Evolutionary conservation across 2,888 invertebrate species (phyloP), one percentile per base, ranked within the genome.

Genomic region (Pandemis cinnamomeana): DNA sequence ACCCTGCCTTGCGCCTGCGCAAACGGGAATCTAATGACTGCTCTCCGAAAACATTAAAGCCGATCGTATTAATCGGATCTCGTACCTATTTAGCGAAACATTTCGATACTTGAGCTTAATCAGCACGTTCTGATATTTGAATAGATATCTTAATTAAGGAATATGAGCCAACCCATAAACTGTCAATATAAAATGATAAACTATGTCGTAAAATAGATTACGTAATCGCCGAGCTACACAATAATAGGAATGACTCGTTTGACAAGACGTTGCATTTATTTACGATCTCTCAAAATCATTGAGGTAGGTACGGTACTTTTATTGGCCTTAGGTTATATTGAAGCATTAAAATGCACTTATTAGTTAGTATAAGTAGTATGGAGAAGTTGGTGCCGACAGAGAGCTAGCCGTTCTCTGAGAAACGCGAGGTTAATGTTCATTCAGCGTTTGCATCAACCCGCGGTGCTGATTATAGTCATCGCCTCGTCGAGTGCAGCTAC

Each of bases 381-480:
- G 66, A 73, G 61, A 71, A 70, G 61, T 62, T 67, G 44, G 10
- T 58, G 27, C 62, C 13, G 74, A 78, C 79, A 86, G 81, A 83
- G 81, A 80, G 80, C 82, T 80, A 82, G 79, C 79, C 78, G 82
- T 84, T 86, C 84, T 83, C 81, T 80, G 76, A 86, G 88, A 85
- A 86, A 84, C 87, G 85, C 85, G 83, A 81, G 78, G 82, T 84
- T 87, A 90, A 89, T 89, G 86, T 84, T 83, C 85, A 88, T 89
- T 89, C 87, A 86, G 84, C 81, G 86, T 86, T 89, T 87, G 83
- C 89, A 87, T 89, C 88, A 87, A 85, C 77, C 85, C 80, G 84
- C 86, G 84, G 87, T 85, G 85, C 86, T 90, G 91, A 91, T 91
- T 91, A 91, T 87, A 89, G 87, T 86, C 88, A 87, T 89, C 83